Base-by-base conservation (phyloP, 1,140 invertebrate genomes). In the Drosophila persimilis region DNA sequence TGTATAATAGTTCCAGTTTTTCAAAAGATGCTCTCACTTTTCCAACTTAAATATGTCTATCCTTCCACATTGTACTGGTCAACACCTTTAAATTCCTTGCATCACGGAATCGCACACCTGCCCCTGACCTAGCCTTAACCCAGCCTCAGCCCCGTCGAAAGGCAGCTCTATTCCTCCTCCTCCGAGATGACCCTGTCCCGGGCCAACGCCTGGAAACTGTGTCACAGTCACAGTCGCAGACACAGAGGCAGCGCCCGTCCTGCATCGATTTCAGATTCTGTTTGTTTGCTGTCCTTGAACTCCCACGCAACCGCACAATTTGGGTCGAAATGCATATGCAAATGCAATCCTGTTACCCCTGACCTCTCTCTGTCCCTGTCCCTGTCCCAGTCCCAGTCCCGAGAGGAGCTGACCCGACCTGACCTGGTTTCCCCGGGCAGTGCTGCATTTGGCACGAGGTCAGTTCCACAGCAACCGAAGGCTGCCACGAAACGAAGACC, bases 321-420 rank as follows among this genome's bases (percentile, higher is more conserved):
- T 71, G 48, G 67, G 66, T 71, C 67, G 35, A 71, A 26, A 69
- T 69, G 66, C 66, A 69, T 69, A 69, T 69, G 66, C 66, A 69
- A 69, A 69, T 69, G 51, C n/a, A 22, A 44, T 69, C 35, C 50
- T 47, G 50, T n/a, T 13, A 50, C 47, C n/a, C n/a, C 7, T 67
- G 64, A 26, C 44, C 20, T 58, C 35, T 26, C 24, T 43, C 24
- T 3, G 24, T 24, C 24, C 24, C 24, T 5, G 24, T 24, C 24
- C 24, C 24, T 0, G 24, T 63, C 52, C 6, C 53, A 9, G 8
- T 39, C 35, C 3, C 1, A 4, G 35, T 39, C 11, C 35, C 35
- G 35, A 39, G 11, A 39, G 35, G 35, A 39, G 35, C 66, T 71
- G 67, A 71, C 67, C 67, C 17, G 44, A 57, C 55, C 55, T 45